Base-by-base conservation (phyloP, 2,888 invertebrate genomes). In the Nezara viridula region DNA sequence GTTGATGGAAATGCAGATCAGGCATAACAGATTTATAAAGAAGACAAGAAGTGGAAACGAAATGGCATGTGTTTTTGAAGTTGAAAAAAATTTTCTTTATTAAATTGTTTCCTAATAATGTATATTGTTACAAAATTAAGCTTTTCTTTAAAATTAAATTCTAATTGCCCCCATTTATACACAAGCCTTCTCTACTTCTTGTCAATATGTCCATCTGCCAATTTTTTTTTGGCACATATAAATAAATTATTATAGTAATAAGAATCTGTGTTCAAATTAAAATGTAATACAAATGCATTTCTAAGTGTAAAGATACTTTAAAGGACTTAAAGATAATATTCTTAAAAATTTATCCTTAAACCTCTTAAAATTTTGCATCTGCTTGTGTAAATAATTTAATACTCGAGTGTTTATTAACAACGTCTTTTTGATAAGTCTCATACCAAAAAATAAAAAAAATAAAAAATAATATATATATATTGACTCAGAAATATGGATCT, bases 401-500 rank as follows among this genome's bases (percentile, higher is more conserved):
- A 81, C 44, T 81, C 44, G n/a, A 44, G 12, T 81, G 81, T 73
- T 88, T 88, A 73, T 88, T 88, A 88, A 88, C 88, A 88, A 73
- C 88, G 66, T 88, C 88, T 88, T 88, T 88, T 66, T 86, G 81
- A 86, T 86, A 86, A 52, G 86, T 86, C 88, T 52, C 88, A 73
- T 66, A 88, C 88, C 66, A 88, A 73, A 60, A 88, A 49, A 88
- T 44, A 88, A 88, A 66, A 88, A 88, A 66, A 66, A 10, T 44
- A 44, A 66, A 73, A 88, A 66, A 44, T 73, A 87, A 27, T 21
- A 44, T 52, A 52, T 50, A 52, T 50, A 55, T 55, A 88, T 55
- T 88, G n/a, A 73, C 88, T 88, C 88, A 88, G 66, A 60, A 88
- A 73, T 73, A 88, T 88, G 66, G 88, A 88, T 88, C 88, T 88